These are phyloP conservation scores for Atherinomorus stipes DNA, from an alignment of 2,113 vertebrate genomes.

Conservation along the genomic window DNA sequence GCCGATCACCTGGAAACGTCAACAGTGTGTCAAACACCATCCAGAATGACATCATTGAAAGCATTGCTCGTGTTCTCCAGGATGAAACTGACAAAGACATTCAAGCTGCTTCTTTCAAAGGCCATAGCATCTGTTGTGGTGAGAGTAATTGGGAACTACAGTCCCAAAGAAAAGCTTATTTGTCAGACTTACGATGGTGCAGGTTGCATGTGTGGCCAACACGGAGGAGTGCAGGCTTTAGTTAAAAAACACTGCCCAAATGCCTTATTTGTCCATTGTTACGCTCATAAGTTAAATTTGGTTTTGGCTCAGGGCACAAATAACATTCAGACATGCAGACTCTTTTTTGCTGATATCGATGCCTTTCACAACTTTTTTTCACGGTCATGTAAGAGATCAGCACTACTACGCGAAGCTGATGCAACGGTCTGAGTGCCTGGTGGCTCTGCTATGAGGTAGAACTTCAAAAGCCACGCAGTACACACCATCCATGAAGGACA, in stretches of 20 bases:
- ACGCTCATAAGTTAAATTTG: constrained; percentile 15
- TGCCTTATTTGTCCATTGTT: constrained; percentile 4
- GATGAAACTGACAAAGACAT: too few relatives aligned
- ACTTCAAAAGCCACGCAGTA: too few relatives aligned
- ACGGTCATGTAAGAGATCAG: neutral
- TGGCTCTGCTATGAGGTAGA: too few relatives aligned
- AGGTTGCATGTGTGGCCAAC: constrained; percentile 8
- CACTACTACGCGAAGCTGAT: too few relatives aligned
- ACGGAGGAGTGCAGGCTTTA: constrained; percentile 6
- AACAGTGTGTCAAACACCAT: too few relatives aligned
- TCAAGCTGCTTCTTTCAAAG: neutral
- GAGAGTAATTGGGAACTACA: neutral
- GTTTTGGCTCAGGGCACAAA: neutral
- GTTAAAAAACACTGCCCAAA: neutral
- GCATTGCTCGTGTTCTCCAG: too few relatives aligned
- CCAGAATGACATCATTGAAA: too few relatives aligned
- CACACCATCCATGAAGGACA: too few relatives aligned
- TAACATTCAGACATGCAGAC: constrained; percentile 2
- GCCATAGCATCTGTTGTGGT: constrained; percentile 15
- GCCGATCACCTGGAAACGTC: too few relatives aligned
- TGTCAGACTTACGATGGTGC: constrained; percentile 8
- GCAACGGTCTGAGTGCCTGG: too few relatives aligned
- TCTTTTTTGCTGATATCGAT: neutral
- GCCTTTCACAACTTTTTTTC: neutral
- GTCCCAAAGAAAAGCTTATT: constrained; percentile 1